Conservation (phyloP, 2,113 vertebrate genomes). For the Lophotis ruficrista region DNA sequence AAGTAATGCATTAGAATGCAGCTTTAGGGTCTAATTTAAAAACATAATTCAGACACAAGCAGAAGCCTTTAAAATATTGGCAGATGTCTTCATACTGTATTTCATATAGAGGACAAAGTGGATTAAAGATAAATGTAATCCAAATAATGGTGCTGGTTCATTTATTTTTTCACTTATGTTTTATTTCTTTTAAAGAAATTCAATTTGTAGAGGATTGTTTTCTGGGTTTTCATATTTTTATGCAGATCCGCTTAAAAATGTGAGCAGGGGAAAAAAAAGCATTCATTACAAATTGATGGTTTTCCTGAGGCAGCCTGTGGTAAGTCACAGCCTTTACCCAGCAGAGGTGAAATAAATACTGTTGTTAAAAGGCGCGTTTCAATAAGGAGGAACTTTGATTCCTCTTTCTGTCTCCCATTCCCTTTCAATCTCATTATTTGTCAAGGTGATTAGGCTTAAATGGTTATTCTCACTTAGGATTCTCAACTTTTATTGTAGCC, state of each 20-base stretch:
- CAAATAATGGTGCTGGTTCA: conserved; percentile 42
- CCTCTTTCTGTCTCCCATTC: neutral
- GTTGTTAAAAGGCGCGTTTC: neutral
- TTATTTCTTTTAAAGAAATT: conserved; percentile 57
- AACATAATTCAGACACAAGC: conserved; percentile 66
- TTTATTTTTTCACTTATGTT: conserved; percentile 31
- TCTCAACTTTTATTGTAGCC: conserved; percentile 25
- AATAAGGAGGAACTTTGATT: conserved; percentile 23
- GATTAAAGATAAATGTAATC: conserved; percentile 69
- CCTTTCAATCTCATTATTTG: conserved; percentile 6
- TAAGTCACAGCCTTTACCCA: neutral
- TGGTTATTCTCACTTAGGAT: conserved; percentile 3
- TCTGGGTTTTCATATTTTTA: conserved; percentile 26
- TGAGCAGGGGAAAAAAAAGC: neutral
- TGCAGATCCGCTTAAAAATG: conserved; percentile 27
- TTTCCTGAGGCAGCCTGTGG: neutral
- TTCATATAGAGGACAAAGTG: conserved; percentile 71
- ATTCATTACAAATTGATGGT: conserved; percentile 20
- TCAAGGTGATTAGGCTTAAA: conserved; percentile 20
- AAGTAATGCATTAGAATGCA: conserved; percentile 71
- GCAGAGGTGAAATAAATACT: conserved; percentile 13
- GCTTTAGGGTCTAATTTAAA: conserved; percentile 76
- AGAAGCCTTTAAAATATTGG: conserved; percentile 75
- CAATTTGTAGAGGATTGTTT: conserved; percentile 53
- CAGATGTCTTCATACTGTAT: conserved; percentile 70